Base-by-base conservation (phyloP, 2,113 vertebrate species). In the Promerops cafer region DNA sequence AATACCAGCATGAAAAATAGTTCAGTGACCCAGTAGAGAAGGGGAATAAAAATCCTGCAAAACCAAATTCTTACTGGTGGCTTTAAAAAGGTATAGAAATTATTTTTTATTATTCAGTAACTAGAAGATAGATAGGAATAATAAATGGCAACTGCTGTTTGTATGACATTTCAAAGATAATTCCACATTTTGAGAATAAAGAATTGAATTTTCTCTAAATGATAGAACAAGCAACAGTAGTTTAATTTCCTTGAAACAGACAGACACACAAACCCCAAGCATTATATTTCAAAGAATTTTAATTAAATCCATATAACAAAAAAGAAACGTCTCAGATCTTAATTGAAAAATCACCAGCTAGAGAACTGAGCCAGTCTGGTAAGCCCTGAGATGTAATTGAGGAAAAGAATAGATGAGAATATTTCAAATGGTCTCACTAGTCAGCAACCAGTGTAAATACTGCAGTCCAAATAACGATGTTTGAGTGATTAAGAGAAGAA, bases 291-390 rank as follows among this genome's bases (percentile, higher is more conserved):
- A 94, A 96, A 92, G 60, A 89, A 87, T 83, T 95, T 94, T 95
- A 96, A 97, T 97, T 97, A 95, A 94, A 95, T 91, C 81, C 87
- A 92, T 87, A 80, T 90, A 95, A 96, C 72, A 94, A 91, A 96
- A 93, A 95, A 94, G 45, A 37, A 92, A 76, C 52, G 50, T 83
- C 81, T 93, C 74, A 82, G 74, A 61, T 96, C 94, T 97, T 96
- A 95, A 95, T 94, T 94, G 90, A 96, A 96, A 97, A 93, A 94
- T 83, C 12, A 13, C 84, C 84, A 95, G 79, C 80, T 91, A 79
- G 85, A 96, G 77, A 95, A 96, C 68, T 20, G 72, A 93, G 93
- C 80, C 69, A 79, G 53, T 47, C 76, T 89, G 60, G 74, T 69
- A 89, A 90, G 72, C 64, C 72, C 23, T 24, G 70, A 93, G 81